These are phyloP conservation scores for Cirrhinus molitorella DNA, from an alignment of 2,797 vertebrate genomes.

Conservation along the genomic window DNA sequence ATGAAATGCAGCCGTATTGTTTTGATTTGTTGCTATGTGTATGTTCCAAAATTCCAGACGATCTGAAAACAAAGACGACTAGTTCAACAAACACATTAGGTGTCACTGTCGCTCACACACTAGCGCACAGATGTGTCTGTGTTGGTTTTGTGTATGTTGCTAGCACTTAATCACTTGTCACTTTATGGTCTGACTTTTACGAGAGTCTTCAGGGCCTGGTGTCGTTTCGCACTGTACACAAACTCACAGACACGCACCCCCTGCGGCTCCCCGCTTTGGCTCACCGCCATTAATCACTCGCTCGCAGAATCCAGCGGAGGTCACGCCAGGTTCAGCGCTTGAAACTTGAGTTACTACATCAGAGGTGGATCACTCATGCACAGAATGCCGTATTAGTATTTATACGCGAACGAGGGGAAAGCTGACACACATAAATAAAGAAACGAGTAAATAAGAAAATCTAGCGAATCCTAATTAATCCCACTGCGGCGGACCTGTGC, in stretches of 20 bases:
- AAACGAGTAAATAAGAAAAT: conserved; percentile 21
- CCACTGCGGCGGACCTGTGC: background rate
- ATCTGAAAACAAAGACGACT: background rate
- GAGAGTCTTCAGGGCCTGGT: conserved; percentile 27
- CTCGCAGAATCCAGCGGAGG: conserved; percentile 42
- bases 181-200: conserved; percentile 28
- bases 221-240: conserved; percentile 31
- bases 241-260: conserved; percentile 44
- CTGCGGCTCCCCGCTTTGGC: conserved; percentile 37
- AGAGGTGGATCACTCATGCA: conserved; percentile 24
- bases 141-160: conserved; percentile 27
- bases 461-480: conserved; percentile 12
- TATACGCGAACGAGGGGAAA: background rate
- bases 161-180: conserved; percentile 35
- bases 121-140: background rate
- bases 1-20: conserved; percentile 4
- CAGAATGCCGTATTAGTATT: conserved; percentile 12
- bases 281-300: conserved; percentile 41
- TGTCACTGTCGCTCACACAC: conserved; percentile 15
- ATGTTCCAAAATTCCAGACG: conserved; percentile 8
- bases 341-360: conserved; percentile 28
- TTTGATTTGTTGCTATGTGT: conserved; percentile 32
- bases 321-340: conserved; percentile 46
- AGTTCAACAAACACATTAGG: conserved; percentile 23
- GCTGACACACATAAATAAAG: conserved; percentile 3